These are phyloP conservation scores for Blomia tropicalis DNA, from an alignment of 2,888 invertebrate species.

Conservation along the genomic window DNA sequence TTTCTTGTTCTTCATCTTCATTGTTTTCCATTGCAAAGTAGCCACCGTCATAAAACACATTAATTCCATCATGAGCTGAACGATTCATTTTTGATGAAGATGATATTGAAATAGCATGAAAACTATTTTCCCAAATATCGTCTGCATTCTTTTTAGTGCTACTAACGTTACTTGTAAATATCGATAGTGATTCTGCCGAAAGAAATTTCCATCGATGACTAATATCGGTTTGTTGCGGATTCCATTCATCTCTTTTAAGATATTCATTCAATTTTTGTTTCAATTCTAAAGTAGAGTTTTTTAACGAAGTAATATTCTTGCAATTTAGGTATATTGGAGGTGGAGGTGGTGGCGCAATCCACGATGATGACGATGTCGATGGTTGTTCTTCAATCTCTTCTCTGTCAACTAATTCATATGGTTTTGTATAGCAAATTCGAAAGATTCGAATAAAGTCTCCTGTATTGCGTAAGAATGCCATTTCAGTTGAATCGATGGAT, in stretches of 20 bases:
- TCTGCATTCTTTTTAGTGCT: background rate
- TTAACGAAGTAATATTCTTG: background rate
- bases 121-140: slow-evolving; percentile 6
- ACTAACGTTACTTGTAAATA: background rate
- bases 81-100: background rate
- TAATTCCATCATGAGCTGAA: background rate
- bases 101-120: slow-evolving; percentile 13
- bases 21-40: slow-evolving; percentile 11
- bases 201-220: slow-evolving; percentile 3
- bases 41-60: slow-evolving; percentile 18
- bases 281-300: slow-evolving; percentile 10
- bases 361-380: background rate
- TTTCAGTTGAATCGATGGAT: slow-evolving; percentile 27
- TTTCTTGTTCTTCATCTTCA: background rate
- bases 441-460: slow-evolving; percentile 29
- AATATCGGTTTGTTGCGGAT: background rate
- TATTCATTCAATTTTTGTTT: slow-evolving; percentile 11
- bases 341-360: slow-evolving; percentile 9
- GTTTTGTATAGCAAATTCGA: slow-evolving; percentile 27
- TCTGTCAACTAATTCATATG: background rate
- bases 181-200: background rate
- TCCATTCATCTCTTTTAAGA: background rate
- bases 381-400: background rate
- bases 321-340: slow-evolving; percentile 18
- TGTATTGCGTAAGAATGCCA: slow-evolving; percentile 29